Conservation (phyloP, 2,888 invertebrate species). For the Pyrgus malvae region DNA sequence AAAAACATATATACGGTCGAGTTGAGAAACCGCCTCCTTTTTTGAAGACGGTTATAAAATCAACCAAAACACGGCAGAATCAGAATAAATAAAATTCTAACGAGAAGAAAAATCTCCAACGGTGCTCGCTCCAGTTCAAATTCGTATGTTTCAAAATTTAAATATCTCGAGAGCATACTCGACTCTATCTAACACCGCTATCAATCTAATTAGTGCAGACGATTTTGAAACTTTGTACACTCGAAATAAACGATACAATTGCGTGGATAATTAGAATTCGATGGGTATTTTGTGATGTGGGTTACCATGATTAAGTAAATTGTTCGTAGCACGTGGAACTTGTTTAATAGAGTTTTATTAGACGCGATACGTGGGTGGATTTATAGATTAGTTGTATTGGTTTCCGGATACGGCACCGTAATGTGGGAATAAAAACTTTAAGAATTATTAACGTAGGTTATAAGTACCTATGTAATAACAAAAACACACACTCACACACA, state of each 20-base stretch:
- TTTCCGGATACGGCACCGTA: slow-evolving; percentile 17
- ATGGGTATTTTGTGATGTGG: neutral
- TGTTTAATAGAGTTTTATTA: slow-evolving; percentile 25
- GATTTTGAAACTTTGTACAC: slow-evolving; percentile 2
- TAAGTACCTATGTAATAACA: neutral
- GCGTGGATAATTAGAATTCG: neutral
- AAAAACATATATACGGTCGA: too few species aligned
- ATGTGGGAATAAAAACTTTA: slow-evolving; percentile 29
- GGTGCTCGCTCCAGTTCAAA: neutral
- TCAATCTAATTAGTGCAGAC: neutral
- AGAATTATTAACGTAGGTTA: neutral
- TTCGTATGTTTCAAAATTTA: neutral
- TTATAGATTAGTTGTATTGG: slow-evolving; percentile 13
- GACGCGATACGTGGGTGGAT: slow-evolving; percentile 22
- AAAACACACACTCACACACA: too few species aligned
- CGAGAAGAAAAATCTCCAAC: neutral
- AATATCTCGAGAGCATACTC: slow-evolving; percentile 4
- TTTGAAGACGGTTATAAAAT: too few species aligned
- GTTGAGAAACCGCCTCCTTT: too few species aligned
- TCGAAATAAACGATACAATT: neutral
- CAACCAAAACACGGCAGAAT: too few species aligned
- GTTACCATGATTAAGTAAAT: slow-evolving; percentile 21
- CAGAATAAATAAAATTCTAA: too few species aligned
- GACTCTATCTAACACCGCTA: slow-evolving; percentile 1
- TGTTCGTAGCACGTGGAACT: slow-evolving; percentile 23